Conservation (phyloP, 2,797 vertebrate species). For the Labroides dimidiatus region DNA sequence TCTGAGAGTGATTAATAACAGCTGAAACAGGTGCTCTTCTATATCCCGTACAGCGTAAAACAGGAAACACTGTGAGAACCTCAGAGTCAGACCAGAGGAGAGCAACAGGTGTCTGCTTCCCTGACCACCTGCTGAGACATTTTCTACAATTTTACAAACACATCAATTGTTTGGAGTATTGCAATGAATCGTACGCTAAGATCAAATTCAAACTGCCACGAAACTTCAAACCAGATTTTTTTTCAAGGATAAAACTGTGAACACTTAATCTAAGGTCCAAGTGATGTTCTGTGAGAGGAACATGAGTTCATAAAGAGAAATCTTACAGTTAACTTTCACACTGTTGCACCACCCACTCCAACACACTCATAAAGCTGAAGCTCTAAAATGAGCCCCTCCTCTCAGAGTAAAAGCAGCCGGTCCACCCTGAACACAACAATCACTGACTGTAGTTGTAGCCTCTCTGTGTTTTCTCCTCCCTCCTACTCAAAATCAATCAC, state of each 20-base stretch:
- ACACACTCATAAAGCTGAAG: constrained; percentile 10
- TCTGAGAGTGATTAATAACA: constrained; percentile 4
- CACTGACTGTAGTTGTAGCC: constrained; percentile 24
- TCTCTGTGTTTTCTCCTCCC: constrained; percentile 21
- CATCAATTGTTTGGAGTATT: too few species aligned
- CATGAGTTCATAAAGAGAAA: background rate
- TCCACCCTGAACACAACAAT: too few species aligned
- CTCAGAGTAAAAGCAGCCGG: constrained; percentile 36
- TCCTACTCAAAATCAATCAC: constrained; percentile 20
- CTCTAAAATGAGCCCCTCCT: constrained; percentile 18
- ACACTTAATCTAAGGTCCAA: background rate
- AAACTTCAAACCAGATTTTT: too few species aligned
- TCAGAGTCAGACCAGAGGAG: background rate
- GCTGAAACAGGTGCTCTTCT: constrained; percentile 31
- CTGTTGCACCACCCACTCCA: constrained; percentile 19
- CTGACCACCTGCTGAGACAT: background rate
- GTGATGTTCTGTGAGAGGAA: too few species aligned
- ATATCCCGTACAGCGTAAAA: background rate
- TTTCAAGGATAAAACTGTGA: background rate
- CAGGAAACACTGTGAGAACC: constrained; percentile 5
- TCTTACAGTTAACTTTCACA: background rate
- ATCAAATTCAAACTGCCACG: too few species aligned
- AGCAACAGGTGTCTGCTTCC: constrained; percentile 21
- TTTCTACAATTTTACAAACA: background rate
- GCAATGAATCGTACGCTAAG: too few species aligned